phyloP scores from a whole-genome alignment of 2,888 invertebrate species.

The Synergus itoensis region DNA sequence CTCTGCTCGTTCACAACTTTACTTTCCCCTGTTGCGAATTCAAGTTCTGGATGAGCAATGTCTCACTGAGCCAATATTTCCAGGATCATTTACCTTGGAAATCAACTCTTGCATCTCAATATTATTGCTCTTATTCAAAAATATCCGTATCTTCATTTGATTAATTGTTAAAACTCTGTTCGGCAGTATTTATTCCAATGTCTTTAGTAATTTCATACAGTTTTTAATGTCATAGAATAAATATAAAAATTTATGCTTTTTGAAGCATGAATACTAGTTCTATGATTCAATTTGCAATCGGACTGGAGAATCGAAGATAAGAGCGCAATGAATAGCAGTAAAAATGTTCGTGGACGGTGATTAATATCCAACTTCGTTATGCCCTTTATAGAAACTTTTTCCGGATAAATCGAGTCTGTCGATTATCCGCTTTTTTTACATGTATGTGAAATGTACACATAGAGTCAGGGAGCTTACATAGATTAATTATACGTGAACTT shows the following conservation, averaged over 20 bases:
- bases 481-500: slow-evolving; percentile 14
- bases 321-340: background rate
- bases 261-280: background rate
- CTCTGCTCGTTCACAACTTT: slow-evolving; percentile 24
- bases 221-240: background rate
- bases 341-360: slow-evolving; percentile 2
- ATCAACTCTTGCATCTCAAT: background rate
- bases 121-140: background rate
- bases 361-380: slow-evolving; percentile 18
- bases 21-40: slow-evolving; percentile 41
- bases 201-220: background rate
- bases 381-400: slow-evolving; percentile 4
- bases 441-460: background rate
- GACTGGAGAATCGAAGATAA: slow-evolving; percentile 1
- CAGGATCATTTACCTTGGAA: background rate
- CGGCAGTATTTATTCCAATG: too few species aligned
- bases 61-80: slow-evolving; percentile 13
- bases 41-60: slow-evolving; percentile 38
- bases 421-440: background rate
- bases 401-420: slow-evolving; percentile 24
- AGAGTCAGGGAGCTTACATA: background rate
- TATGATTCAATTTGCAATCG: background rate
- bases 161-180: too few species aligned
- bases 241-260: background rate
- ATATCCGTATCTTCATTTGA: background rate